These are phyloP conservation scores for Yasuhikotakia modesta DNA, from an alignment of 2,797 vertebrate genomes.

Conservation along the genomic window DNA sequence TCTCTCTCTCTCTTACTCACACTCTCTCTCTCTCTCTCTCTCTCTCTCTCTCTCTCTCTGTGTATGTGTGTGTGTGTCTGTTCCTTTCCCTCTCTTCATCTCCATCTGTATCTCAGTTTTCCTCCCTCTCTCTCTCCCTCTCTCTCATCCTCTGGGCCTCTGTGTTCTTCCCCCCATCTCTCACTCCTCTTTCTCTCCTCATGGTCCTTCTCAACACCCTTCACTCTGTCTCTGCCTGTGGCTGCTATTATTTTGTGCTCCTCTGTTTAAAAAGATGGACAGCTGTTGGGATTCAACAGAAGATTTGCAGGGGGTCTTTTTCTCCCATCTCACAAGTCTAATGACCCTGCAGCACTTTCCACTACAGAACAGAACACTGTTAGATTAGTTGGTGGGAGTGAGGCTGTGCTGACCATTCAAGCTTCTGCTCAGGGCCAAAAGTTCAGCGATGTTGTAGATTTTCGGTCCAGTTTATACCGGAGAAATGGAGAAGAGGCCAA, in stretches of 20 bases:
- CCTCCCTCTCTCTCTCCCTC: constrained; percentile 34
- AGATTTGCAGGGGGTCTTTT: constrained; percentile 29
- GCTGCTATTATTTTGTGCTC: constrained; percentile 18
- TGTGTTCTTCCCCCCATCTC: constrained; percentile 6
- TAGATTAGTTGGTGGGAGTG: constrained; percentile 34
- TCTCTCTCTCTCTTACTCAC: constrained; percentile 13
- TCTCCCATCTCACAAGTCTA: constrained; percentile 42
- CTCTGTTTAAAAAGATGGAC: constrained; percentile 47
- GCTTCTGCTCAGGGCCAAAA: constrained; percentile 37
- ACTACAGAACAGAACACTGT: constrained; percentile 26
- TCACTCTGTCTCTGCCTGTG: not conserved
- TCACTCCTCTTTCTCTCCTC: constrained; percentile 1
- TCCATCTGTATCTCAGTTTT: too few species aligned
- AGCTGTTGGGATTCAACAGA: constrained; percentile 43
- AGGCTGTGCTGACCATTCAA: constrained; percentile 32
- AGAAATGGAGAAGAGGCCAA: constrained; percentile 8
- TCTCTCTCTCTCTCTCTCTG: constrained; percentile 22
- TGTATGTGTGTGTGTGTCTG: too few species aligned
- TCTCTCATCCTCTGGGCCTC: constrained; percentile 23
- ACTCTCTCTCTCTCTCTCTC: too few species aligned
- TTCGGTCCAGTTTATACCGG: not conserved
- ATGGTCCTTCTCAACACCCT: constrained; percentile 11
- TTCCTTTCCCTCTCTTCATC: constrained; percentile 2
- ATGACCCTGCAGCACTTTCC: constrained; percentile 30
- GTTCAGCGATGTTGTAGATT: constrained; percentile 35